These are phyloP conservation scores for Pseudoatta argentina DNA, from an alignment of 1,140 invertebrate species.

Conservation along the genomic window DNA sequence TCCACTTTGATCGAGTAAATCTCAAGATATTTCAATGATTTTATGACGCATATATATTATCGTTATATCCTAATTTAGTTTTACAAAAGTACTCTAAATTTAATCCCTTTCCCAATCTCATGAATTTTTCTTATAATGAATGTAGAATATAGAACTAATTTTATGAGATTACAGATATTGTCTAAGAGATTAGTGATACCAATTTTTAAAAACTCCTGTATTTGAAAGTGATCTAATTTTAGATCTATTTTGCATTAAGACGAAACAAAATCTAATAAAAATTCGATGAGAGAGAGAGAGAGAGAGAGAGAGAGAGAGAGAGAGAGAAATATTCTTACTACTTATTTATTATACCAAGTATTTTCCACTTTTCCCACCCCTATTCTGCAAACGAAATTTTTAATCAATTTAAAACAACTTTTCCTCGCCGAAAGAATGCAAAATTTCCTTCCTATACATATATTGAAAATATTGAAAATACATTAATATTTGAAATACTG, in stretches of 20 bases:
- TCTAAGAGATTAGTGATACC: background rate
- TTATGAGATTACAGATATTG: background rate
- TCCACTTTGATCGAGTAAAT: background rate
- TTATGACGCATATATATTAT: background rate
- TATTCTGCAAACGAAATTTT: background rate
- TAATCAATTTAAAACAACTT: background rate
- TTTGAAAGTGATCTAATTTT: background rate
- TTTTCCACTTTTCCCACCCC: background rate
- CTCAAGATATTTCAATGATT: background rate
- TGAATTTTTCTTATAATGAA: background rate
- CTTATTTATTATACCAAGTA: background rate
- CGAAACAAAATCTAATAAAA: slow-evolving; percentile 1
- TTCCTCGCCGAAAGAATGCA: background rate
- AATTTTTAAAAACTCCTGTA: background rate
- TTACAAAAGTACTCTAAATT: background rate
- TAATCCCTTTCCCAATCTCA: too few relatives aligned
- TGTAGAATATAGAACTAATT: background rate
- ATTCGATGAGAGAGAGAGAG: background rate
- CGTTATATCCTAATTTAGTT: background rate
- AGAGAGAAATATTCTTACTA: background rate
- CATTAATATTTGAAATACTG: background rate
- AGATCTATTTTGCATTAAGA: background rate
- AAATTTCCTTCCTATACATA: background rate
- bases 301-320: too few relatives aligned
- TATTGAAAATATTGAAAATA: slow-evolving; percentile 1